Percentiles rank a stretch among this genome's conserved stretches.
Evolutionary conservation across 2,113 vertebrate genomes (phyloP).

Genomic region (Typhlomys cinereus): DNA sequence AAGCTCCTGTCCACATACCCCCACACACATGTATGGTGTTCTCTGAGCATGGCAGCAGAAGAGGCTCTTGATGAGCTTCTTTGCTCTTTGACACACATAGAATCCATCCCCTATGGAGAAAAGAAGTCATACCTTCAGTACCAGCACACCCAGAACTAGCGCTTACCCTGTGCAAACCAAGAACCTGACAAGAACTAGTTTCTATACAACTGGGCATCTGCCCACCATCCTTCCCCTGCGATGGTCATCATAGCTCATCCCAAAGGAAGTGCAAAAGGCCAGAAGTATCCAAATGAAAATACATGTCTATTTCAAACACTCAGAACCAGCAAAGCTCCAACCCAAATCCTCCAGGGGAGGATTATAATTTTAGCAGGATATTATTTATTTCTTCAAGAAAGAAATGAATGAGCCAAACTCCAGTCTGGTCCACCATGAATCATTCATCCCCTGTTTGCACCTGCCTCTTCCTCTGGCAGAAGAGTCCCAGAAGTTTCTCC

Average conservation of each 20-base stretch:
- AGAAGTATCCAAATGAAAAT: neutral
- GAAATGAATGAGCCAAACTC: neutral
- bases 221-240: neutral
- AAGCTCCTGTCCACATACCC: too few species aligned
- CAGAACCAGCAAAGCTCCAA: conserved; percentile 22
- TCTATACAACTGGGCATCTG: neutral
- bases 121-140: neutral
- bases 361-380: neutral
- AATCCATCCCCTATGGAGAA: neutral
- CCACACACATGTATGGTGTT: too few species aligned
- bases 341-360: neutral
- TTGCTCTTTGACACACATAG: neutral
- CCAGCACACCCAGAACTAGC: neutral
- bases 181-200: neutral
- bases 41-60: neutral
- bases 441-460: neutral
- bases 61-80: neutral
- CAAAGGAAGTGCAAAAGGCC: conserved; percentile 21
- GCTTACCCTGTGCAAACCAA: neutral
- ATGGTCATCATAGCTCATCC: neutral
- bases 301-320: neutral
- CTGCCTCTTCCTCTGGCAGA: neutral
- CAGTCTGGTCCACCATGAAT: neutral
- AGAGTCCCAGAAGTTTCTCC: neutral
- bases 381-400: conserved; percentile 48